Conservation (phyloP, 1,140 invertebrate species). For the Neodiprion virginianus region DNA sequence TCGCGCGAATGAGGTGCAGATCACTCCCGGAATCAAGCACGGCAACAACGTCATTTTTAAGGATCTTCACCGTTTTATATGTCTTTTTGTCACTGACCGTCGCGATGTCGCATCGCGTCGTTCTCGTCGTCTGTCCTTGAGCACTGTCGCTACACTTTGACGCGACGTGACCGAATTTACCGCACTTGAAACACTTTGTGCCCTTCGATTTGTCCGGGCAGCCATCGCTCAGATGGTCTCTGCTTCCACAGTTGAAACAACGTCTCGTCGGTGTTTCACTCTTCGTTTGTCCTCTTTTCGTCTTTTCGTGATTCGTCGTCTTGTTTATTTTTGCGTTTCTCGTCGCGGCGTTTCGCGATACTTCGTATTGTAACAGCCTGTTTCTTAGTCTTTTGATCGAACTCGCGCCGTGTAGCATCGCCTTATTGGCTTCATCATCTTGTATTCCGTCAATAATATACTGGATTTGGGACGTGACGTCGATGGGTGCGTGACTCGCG, state of each 20-base stretch:
- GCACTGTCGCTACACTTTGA: constrained; percentile 14
- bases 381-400: constrained; percentile 29
- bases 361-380: constrained; percentile 30
- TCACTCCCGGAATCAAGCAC: constrained; percentile 32
- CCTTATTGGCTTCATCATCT: constrained; percentile 31
- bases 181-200: constrained; percentile 31
- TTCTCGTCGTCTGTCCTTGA: constrained; percentile 21
- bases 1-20: constrained; percentile 21
- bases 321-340: constrained; percentile 18
- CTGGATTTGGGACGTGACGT: constrained; percentile 35
- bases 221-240: constrained; percentile 20
- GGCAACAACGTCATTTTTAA: constrained; percentile 1
- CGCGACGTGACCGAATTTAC: constrained; percentile 24
- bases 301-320: no score
- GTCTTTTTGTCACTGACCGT: constrained; percentile 14
- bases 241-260: constrained; percentile 28
- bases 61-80: constrained; percentile 10
- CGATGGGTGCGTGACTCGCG: constrained; percentile 32
- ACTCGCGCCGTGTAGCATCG: constrained; percentile 29
- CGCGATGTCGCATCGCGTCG: constrained; percentile 16
- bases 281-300: no score
- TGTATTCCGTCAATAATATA: constrained; percentile 40
- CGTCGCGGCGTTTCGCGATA: background rate
- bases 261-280: background rate
- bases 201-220: constrained; percentile 24